Evolutionary conservation across 2,797 vertebrate genomes (phyloP).

Genomic region (Heliangelus exortis): DNA sequence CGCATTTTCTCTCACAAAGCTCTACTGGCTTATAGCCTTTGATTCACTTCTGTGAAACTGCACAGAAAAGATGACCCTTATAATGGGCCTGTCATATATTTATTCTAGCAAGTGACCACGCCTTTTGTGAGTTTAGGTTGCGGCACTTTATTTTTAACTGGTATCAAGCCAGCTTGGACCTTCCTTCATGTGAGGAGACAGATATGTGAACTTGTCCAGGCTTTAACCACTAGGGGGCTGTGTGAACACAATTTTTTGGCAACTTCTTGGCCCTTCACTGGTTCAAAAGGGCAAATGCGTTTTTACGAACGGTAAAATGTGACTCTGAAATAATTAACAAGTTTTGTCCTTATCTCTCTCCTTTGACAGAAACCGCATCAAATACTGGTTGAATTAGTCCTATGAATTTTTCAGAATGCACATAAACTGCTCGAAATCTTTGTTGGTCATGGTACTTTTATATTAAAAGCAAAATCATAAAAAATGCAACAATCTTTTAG

Average conservation of each 20-base stretch:
- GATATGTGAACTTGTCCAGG: neutral
- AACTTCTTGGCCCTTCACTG: constrained; percentile 65
- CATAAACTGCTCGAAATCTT: constrained; percentile 33
- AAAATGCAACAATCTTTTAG: constrained; percentile 6
- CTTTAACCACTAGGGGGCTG: constrained; percentile 71
- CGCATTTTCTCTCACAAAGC: neutral
- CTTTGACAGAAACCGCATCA: constrained; percentile 46
- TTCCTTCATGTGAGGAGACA: neutral
- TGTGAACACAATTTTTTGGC: constrained; percentile 71
- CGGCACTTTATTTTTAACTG: neutral
- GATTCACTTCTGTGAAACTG: neutral
- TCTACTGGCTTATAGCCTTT: neutral
- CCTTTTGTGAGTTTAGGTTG: neutral
- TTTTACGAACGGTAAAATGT: constrained; percentile 14
- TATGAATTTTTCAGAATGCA: neutral
- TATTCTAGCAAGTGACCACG: neutral
- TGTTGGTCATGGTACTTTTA: constrained; percentile 16
- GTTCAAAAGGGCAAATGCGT: constrained; percentile 71
- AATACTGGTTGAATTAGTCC: constrained; percentile 47
- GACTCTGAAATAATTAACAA: constrained; percentile 67
- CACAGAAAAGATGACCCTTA: neutral
- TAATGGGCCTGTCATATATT: neutral
- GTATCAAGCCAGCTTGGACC: neutral
- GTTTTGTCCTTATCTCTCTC: constrained; percentile 30
- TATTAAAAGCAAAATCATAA: neutral